Conservation (phyloP, 2,113 vertebrate genomes). For the Bufo bufo region DNA sequence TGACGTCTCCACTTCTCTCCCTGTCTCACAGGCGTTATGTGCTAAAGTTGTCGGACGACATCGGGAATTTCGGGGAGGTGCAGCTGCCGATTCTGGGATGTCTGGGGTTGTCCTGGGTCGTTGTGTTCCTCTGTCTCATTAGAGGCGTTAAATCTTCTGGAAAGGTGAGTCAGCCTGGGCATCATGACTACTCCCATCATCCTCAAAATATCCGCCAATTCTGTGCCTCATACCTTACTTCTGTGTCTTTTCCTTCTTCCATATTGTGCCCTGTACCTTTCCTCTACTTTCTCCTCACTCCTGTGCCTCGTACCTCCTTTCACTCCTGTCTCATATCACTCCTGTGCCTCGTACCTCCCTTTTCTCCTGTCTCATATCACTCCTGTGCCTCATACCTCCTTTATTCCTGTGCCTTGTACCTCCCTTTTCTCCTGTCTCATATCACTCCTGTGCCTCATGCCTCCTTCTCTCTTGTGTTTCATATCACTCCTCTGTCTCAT, state of each 20-base stretch:
- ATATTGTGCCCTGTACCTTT: no score
- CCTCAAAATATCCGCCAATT: no score
- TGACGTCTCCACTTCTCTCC: not conserved
- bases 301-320: not conserved
- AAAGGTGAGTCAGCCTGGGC: constrained; percentile 77
- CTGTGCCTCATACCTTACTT: no score
- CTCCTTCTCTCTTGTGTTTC: not conserved
- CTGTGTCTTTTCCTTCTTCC: no score
- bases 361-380: not conserved
- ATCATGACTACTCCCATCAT: no score
- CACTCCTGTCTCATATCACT: no score
- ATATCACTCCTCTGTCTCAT: not conserved
- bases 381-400: not conserved
- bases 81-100: constrained; percentile 92
- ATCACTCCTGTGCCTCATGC: not conserved
- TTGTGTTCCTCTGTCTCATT: constrained; percentile 98
- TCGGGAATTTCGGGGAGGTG: constrained; percentile 92
- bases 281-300: not conserved
- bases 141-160: constrained; percentile 96
- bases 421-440: not conserved
- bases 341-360: not conserved
- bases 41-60: constrained; percentile 89
- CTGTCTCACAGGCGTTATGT: constrained; percentile 82
- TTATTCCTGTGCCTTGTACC: not conserved
- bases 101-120: constrained; percentile 89